Conservation (phyloP, 2,888 invertebrate species). For the Automeris io region DNA sequence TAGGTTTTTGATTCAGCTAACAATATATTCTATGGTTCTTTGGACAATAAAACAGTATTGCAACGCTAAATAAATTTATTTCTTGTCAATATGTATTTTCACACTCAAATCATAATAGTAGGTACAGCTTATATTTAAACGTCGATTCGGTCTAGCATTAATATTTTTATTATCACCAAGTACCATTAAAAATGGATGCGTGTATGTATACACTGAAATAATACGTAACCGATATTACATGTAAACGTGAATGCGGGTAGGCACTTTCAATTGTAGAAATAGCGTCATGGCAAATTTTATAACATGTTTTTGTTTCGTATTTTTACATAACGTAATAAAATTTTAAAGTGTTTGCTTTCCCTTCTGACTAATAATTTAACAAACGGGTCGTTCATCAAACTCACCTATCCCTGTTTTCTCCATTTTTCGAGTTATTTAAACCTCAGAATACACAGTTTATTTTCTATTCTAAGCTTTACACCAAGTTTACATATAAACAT, state of each 20-base stretch:
- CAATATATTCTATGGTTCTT: too few relatives aligned
- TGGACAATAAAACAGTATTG: constrained; percentile 40
- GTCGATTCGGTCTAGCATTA: constrained; percentile 44
- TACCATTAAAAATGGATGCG: constrained; percentile 37
- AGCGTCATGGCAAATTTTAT: neutral
- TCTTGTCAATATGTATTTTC: constrained; percentile 58
- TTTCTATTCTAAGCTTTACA: too few relatives aligned
- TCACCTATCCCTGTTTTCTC: too few relatives aligned
- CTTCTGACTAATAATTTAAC: too few relatives aligned
- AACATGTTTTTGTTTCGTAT: too few relatives aligned
- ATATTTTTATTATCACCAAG: constrained; percentile 44
- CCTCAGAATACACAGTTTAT: too few relatives aligned
- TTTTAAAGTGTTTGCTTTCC: too few relatives aligned
- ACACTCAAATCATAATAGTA: constrained; percentile 52
- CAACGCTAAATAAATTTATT: constrained; percentile 66
- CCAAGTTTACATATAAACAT: too few relatives aligned
- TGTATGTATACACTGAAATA: neutral
- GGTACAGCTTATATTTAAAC: constrained; percentile 23
- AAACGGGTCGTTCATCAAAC: too few relatives aligned
- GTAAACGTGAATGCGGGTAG: neutral
- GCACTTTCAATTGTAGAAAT: neutral
- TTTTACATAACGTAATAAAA: too few relatives aligned
- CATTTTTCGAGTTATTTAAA: too few relatives aligned
- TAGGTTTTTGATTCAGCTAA: too few relatives aligned
- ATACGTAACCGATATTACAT: neutral